These are phyloP conservation scores for Lithobates pipiens DNA, from an alignment of 2,797 vertebrate species.

Conservation along the genomic window DNA sequence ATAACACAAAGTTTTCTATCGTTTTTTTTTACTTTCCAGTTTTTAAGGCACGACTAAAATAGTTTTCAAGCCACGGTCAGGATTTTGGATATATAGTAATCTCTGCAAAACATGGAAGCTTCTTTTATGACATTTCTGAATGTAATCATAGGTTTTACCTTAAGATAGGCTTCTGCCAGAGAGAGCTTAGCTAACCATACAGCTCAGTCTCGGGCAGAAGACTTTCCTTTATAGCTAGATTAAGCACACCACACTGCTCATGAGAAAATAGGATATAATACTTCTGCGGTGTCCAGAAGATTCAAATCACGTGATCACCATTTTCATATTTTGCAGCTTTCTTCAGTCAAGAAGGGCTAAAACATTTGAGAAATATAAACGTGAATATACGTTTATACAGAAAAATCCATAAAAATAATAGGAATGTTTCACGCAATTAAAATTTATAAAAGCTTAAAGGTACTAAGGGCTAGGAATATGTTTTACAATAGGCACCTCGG, in stretches of 20 bases:
- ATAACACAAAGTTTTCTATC: background rate
- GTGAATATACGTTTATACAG: background rate
- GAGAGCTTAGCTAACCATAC: slow-evolving; percentile 5
- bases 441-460: background rate
- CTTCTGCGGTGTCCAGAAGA: background rate
- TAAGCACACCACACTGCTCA: slow-evolving; percentile 15
- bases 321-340: slow-evolving; percentile 5
- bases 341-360: background rate
- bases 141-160: background rate
- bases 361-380: background rate
- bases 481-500: no score
- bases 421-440: background rate
- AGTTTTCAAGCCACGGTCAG: background rate
- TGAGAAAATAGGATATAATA: slow-evolving; percentile 6
- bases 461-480: no score
- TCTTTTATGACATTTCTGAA: background rate
- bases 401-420: background rate
- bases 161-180: slow-evolving; percentile 2
- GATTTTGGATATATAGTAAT: background rate
- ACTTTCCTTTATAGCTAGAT: slow-evolving; percentile 5
- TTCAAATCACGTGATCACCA: background rate
- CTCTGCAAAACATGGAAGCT: background rate
- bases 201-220: background rate
- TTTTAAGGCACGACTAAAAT: background rate
- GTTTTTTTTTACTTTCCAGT: background rate